Base-by-base conservation (phyloP, 1,140 invertebrate genomes). In the Platyscapa corneri region DNA sequence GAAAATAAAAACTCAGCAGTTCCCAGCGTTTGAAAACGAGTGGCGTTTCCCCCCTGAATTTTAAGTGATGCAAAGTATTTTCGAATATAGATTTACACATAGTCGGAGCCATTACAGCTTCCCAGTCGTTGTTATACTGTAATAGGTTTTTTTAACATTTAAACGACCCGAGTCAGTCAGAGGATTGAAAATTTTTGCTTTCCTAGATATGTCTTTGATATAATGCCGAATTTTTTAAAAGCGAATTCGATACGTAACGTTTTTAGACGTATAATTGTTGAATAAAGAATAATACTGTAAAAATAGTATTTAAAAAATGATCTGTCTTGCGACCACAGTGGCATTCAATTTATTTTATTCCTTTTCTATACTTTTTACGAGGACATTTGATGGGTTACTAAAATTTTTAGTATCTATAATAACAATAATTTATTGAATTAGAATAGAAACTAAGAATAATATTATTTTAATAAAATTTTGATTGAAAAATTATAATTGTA, bases 381-480 rank as follows among this genome's bases (percentile, higher is more conserved):
- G 23, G 27, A 27, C 37, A 34, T 30, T 80, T 56, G 20, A 80
- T 80, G 39, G 56, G 56, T 39, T n/a, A 39, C 78, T 80, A 42
- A 80, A 64, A 67, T 42, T 65, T 80, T 80, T 80, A 80, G 32
- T 67, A 46, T 42, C 27, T 18, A 30, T 34, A 80, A 46, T 46
- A 80, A 79, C 65, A 60, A 80, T 80, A 60, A 46, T n/a, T 80
- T 67, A 67, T 80, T 80, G 60, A 80, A 46, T 80, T 80, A 80
- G 56, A 65, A 65, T 37, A 32, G 46, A n/a, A 80, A 80, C 18
- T 65, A 37, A 14, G 5, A 27, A 80, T 65, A 80, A 30, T 46
- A 67, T 42, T 67, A 37, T 78, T 60, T 77, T 60, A 64, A 78
- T 78, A 60, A 78, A 78, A 78, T 34, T 78, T 60, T 78, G 1